Evolutionary conservation across 2,797 vertebrate species (phyloP), one percentile per base, ranked within the genome.

Genomic region (Acestrorhynchus altus): DNA sequence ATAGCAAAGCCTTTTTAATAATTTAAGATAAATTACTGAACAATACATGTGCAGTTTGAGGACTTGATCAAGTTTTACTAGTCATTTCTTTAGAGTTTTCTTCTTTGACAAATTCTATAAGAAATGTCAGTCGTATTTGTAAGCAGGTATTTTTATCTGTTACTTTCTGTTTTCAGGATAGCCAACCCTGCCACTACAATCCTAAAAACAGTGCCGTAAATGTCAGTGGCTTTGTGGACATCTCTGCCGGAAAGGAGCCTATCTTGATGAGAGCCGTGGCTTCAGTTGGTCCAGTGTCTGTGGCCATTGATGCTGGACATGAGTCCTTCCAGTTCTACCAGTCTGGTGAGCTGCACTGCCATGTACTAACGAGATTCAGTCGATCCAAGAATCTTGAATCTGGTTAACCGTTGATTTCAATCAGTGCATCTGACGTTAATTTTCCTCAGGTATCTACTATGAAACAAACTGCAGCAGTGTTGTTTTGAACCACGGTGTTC

Each of bases 391-490:
- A n/a, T n/a, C n/a, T 42, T 42, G 4, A 42, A 42, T 42, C n/a
- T n/a, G n/a, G n/a, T n/a, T n/a, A n/a, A n/a, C n/a, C n/a, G n/a
- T n/a, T n/a, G n/a, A n/a, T n/a, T n/a, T n/a, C n/a, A n/a, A n/a
- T n/a, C n/a, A n/a, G 40, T 42, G 8, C 4, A 2, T 26, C 6
- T 56, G 40, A 0, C 4, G 4, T 26, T 61, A 51, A 28, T 73
- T 77, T n/a, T 51, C 63, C 1, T 0, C 24, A 99, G 98, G 98
- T 73, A 94, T 98, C 87, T 98, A 99, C 88, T 96, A 87, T 16
- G 97, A 98, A n/a, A 92, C 94, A 35, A 86, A 95, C 0, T 99
- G 97, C 90, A 98, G 96, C 91, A 98, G 96, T 31, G 87, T 94
- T 78, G 92, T 96, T 4, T 87, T 99, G 31, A 96, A 98, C 89